Evolutionary conservation across 2,797 vertebrate species (phyloP).

Genomic region (Rhinogobio ventralis): DNA sequence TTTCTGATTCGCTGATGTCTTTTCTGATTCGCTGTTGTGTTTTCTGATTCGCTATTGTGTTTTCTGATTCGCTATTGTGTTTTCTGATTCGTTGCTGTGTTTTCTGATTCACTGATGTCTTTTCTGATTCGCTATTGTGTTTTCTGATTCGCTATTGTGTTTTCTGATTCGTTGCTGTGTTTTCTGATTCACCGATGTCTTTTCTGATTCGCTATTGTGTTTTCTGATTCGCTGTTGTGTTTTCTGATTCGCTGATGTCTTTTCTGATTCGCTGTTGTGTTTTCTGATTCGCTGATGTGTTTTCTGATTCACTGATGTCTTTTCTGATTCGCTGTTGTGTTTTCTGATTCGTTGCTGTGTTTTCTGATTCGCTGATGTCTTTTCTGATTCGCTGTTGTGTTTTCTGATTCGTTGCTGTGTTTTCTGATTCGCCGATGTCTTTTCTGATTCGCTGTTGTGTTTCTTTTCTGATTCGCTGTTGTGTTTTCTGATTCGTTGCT

Average conservation of each 20-base stretch:
- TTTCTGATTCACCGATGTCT: background rate
- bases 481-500: background rate
- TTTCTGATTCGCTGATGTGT: background rate
- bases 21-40: background rate
- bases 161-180: background rate
- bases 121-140: too few species aligned
- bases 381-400: background rate
- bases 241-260: background rate
- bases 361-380: background rate
- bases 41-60: background rate
- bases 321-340: background rate
- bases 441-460: background rate
- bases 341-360: background rate
- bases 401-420: background rate
- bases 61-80: background rate
- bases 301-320: background rate
- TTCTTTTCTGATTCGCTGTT: background rate
- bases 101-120: background rate
- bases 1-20: background rate
- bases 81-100: background rate
- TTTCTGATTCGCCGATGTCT: background rate
- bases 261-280: background rate
- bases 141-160: background rate
- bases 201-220: background rate
- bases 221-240: background rate